Percentiles rank a stretch among this genome's conserved stretches.
Evolutionary conservation across 2,888 invertebrate genomes (phyloP).

Genomic region (Disparrhopalites patrizii): DNA sequence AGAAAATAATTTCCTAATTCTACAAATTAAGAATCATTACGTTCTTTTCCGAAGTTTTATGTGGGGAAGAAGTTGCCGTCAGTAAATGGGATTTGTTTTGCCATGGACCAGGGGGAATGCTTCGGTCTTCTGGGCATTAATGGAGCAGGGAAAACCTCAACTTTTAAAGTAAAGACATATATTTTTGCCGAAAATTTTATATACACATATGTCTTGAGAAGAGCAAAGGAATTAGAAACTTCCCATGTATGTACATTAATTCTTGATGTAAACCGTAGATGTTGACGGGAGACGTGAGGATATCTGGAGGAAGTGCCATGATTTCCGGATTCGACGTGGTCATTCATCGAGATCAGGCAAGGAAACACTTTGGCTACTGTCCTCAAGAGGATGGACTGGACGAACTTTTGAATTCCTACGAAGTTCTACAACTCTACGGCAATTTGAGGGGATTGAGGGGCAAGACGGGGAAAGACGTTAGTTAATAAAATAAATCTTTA

Average conservation of each 20-base stretch:
- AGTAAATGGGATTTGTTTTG: conserved; percentile 57
- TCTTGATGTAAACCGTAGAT: too few species aligned
- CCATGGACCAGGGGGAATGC: conserved; percentile 63
- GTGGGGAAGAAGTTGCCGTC: conserved; percentile 52
- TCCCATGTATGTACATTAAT: too few species aligned
- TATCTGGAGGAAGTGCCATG: conserved; percentile 55
- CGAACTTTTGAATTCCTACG: conserved; percentile 69
- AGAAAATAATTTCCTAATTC: too few species aligned
- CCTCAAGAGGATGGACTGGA: conserved; percentile 79
- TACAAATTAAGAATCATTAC: too few species aligned
- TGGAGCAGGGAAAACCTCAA: conserved; percentile 85
- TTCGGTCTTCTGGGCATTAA: conserved; percentile 82
- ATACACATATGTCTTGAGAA: too few species aligned
- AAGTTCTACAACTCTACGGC: conserved; percentile 73
- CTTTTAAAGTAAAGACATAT: conserved; percentile 73
- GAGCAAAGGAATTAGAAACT: too few species aligned
- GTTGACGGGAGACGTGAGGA: conserved; percentile 57
- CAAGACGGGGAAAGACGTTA: too few species aligned
- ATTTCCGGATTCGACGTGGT: conserved; percentile 55
- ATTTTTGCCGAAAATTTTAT: too few species aligned
- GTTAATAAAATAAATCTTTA: too few species aligned
- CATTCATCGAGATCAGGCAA: conserved; percentile 52
- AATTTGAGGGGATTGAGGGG: conserved; percentile 67
- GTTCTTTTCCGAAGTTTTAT: conserved; percentile 44
- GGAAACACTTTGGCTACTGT: conserved; percentile 69